These are phyloP conservation scores for Barnardius zonarius DNA, from an alignment of 2,113 vertebrate species.

Conservation along the genomic window DNA sequence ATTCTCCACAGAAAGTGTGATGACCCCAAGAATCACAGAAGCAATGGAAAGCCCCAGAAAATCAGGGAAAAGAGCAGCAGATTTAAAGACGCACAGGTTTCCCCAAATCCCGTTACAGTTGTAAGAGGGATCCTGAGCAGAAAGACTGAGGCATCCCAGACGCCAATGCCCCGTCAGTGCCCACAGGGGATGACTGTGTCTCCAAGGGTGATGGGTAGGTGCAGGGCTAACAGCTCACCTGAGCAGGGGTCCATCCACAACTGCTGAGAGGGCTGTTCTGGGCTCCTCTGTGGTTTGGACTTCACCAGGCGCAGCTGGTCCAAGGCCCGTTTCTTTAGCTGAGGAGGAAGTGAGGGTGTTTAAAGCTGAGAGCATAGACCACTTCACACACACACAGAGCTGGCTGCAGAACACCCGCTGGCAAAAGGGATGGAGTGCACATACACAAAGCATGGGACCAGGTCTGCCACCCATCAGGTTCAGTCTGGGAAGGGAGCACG, in stretches of 20 bases:
- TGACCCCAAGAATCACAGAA: background rate
- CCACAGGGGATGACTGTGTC: background rate
- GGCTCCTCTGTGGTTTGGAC: constrained; percentile 44
- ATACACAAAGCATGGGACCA: background rate
- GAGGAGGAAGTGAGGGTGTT: background rate
- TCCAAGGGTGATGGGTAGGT: background rate
- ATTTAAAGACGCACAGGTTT: background rate
- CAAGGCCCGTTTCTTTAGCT: constrained; percentile 77
- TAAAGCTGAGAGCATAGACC: background rate
- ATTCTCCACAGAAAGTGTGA: background rate
- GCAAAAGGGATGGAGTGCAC: background rate
- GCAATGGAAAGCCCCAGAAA: background rate
- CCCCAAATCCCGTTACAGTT: background rate
- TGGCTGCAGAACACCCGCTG: background rate
- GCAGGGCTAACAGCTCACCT: constrained; percentile 48
- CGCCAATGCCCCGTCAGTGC: background rate
- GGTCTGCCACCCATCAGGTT: background rate
- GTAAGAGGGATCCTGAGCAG: background rate
- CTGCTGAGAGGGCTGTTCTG: constrained; percentile 16
- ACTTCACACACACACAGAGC: background rate
- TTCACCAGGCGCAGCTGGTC: constrained; percentile 73
- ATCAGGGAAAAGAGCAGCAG: background rate
- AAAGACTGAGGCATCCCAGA: background rate
- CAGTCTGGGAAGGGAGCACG: background rate
- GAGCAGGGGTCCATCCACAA: constrained; percentile 60